These are phyloP conservation scores for Dioctria rufipes DNA, from an alignment of 2,888 invertebrate species.

Conservation along the genomic window DNA sequence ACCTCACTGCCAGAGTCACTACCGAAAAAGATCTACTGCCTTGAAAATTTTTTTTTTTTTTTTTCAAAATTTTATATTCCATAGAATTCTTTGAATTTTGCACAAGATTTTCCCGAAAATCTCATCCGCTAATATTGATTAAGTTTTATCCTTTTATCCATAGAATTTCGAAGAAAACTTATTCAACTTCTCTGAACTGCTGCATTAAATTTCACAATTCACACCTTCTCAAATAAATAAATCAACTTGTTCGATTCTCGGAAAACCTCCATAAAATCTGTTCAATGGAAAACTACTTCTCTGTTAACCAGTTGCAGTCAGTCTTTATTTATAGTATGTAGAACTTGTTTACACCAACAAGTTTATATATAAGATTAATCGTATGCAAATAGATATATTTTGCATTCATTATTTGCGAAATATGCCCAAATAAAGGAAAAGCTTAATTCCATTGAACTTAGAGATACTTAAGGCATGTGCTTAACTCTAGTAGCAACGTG, in stretches of 20 bases:
- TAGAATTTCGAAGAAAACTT: background rate
- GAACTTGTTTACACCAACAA: constrained; percentile 1
- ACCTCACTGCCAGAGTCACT: too few relatives aligned
- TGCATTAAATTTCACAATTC: constrained; percentile 2
- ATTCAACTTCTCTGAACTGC: background rate
- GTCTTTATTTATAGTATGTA: background rate
- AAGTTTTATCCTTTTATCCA: background rate
- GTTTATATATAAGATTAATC: background rate
- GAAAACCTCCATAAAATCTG: background rate
- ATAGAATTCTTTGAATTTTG: too few relatives aligned
- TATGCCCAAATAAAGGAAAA: background rate
- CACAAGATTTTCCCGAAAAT: background rate
- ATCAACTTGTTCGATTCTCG: background rate
- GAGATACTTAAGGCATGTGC: background rate
- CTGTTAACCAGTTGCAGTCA: background rate
- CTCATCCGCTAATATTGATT: too few relatives aligned
- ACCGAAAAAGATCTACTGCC: too few relatives aligned
- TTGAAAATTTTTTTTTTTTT: too few relatives aligned
- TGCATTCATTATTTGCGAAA: background rate
- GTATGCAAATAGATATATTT: background rate
- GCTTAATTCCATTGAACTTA: background rate
- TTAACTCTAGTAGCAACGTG: constrained; percentile 10
- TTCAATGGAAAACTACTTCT: background rate
- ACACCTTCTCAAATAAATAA: background rate
- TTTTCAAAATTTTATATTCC: too few relatives aligned